Evolutionary conservation across 2,888 invertebrate species (phyloP).

Genomic region (Leistus spinibarbis): DNA sequence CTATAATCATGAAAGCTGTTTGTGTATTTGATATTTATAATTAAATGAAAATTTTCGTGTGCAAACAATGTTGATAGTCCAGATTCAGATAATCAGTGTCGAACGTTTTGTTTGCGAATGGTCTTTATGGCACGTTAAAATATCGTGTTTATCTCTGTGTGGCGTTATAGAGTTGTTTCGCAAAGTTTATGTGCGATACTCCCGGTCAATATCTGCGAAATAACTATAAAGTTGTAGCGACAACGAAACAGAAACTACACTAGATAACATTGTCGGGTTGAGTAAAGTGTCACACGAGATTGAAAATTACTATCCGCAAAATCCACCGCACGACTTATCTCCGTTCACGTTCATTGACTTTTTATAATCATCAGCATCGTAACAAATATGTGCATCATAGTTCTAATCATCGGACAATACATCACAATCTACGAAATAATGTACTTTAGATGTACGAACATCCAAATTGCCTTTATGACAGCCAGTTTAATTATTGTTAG

Average conservation of each 20-base stretch:
- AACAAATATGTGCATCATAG: background rate
- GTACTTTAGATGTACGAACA: background rate
- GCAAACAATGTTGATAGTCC: background rate
- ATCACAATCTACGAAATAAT: background rate
- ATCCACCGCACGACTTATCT: background rate
- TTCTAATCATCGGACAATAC: background rate
- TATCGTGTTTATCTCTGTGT: background rate
- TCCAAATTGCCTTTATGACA: no score
- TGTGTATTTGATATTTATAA: no score
- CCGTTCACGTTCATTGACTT: background rate
- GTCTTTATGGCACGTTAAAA: background rate
- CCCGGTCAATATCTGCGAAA: constrained; percentile 7
- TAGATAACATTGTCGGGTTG: constrained; percentile 27
- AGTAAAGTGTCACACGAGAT: constrained; percentile 5
- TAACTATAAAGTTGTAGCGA: constrained; percentile 24
- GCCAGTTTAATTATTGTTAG: no score
- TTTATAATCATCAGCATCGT: background rate
- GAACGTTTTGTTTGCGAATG: background rate
- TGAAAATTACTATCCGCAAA: background rate
- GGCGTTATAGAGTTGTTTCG: background rate
- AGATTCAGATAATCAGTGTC: background rate
- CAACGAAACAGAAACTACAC: constrained; percentile 21
- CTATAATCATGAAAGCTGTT: no score
- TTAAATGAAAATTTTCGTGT: no score
- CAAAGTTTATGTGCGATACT: background rate